Base-by-base conservation (phyloP, 2,888 invertebrate genomes). In the Seladonia tumulorum region DNA sequence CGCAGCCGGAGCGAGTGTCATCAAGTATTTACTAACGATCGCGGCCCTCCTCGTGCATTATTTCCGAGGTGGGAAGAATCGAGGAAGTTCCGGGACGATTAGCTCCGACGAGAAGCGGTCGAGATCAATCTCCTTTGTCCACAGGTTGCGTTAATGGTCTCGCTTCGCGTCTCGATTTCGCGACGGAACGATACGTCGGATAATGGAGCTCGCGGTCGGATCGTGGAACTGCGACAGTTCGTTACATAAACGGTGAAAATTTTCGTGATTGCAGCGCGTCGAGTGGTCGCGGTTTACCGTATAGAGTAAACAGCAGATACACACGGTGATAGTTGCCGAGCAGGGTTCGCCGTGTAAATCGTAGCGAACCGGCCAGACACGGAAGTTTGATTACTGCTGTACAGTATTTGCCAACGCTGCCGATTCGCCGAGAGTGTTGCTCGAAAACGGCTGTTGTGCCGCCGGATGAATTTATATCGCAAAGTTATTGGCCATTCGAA, bases 21-120 rank as follows among this genome's bases (percentile, higher is more conserved):
- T 91, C 85, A 79, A 90, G 80, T 90, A 90, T 91, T 90, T 89
- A 91, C 88, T 76, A 87, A 90, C 87, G 85, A 81, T 84, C 74
- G 66, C 82, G 39, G 72, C 81, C 63, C 74, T 78, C 53, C 70
- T 25, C 78, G 66, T 83, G 73, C 81, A 83, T 87, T 85, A 89
- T 88, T 90, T 85, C 83, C 75, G 49, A 72, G 63, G 42, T 73
- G 14, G 63, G 68, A 14, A 70, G 78, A 81, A 60, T 80, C 60
- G 49, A 76, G 47, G 12, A 42, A n/a, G 49, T 76, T 79, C 66
- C 66, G 16, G 42, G 22, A 53, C 63, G 85, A 85, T 85, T 85
- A 81, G 85, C 45, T 70, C 7, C 22, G n/a, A 45, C 70, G 35
- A n/a, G 57, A 42, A 45, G 2, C 47, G 22, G 29, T 0, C 45